These are phyloP conservation scores for Cryptomyrus ogoouensis DNA, from an alignment of 2,113 vertebrate species.

Conservation along the genomic window DNA sequence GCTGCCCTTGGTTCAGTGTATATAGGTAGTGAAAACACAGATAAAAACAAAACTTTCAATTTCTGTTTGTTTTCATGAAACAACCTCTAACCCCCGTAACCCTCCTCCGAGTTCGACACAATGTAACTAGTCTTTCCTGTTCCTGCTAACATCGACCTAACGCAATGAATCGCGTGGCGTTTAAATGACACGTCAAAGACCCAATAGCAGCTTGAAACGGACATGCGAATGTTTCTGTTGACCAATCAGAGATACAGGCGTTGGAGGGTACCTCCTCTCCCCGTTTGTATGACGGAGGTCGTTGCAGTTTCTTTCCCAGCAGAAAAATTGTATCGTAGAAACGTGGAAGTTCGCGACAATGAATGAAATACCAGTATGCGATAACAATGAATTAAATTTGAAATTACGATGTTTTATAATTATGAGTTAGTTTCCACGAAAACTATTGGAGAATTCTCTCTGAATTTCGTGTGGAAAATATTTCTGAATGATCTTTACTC, in stretches of 20 bases:
- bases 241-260: conserved; percentile 33
- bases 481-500: background rate
- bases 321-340: background rate
- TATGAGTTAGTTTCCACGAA: background rate
- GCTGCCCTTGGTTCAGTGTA: background rate
- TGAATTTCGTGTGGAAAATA: background rate
- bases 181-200: conserved; percentile 28
- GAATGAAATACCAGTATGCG: background rate
- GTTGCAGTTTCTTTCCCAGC: background rate
- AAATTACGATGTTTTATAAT: background rate
- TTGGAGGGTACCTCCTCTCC: background rate
- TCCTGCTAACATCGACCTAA: conserved; percentile 37
- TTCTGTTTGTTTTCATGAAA: conserved; percentile 23
- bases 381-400: background rate
- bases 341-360: background rate
- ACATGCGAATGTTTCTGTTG: background rate
- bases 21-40: background rate
- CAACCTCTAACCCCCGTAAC: conserved; percentile 17
- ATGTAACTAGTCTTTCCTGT: conserved; percentile 46
- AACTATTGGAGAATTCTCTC: background rate
- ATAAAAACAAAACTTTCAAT: conserved; percentile 13
- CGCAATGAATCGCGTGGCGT: conserved; percentile 28
- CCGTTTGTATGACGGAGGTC: background rate
- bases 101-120: conserved; percentile 35
- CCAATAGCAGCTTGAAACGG: conserved; percentile 35